Evolutionary conservation across 1,140 invertebrate species (phyloP).

Genomic region (Phymorhynchus buccinoides): DNA sequence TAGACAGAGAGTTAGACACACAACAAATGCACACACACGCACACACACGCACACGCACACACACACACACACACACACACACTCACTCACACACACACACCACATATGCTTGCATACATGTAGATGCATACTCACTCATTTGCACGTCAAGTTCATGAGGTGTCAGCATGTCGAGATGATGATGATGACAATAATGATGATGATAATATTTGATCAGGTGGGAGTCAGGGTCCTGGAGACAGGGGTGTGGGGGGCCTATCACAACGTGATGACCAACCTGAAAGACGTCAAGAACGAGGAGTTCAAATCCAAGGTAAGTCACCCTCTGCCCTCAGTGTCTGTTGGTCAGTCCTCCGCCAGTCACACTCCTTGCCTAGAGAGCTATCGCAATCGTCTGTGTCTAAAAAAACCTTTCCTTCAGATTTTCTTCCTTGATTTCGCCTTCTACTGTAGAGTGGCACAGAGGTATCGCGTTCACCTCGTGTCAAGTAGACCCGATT

Average conservation of each 20-base stretch:
- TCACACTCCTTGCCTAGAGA: no score
- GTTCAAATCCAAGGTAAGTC: constrained; percentile 59
- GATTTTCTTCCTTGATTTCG: no score
- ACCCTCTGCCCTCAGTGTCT: background rate
- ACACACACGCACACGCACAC: background rate
- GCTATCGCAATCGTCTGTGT: background rate
- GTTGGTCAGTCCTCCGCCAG: background rate
- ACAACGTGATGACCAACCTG: constrained; percentile 78
- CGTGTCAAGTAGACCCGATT: no score
- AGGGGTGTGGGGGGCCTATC: constrained; percentile 77
- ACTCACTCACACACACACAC: background rate
- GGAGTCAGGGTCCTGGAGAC: constrained; percentile 76
- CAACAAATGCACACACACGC: background rate
- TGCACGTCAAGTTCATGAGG: no score
- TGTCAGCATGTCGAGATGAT: no score
- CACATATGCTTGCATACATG: background rate
- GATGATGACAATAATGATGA: no score
- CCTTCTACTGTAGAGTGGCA: no score
- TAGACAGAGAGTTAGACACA: no score
- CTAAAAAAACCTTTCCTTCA: background rate
- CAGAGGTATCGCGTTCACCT: no score
- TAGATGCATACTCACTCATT: background rate
- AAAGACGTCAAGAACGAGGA: constrained; percentile 73
- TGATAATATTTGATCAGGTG: no score
- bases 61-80: background rate